phyloP scores from a whole-genome alignment of 2,888 invertebrate species.

The Ophioninae sp. region DNA sequence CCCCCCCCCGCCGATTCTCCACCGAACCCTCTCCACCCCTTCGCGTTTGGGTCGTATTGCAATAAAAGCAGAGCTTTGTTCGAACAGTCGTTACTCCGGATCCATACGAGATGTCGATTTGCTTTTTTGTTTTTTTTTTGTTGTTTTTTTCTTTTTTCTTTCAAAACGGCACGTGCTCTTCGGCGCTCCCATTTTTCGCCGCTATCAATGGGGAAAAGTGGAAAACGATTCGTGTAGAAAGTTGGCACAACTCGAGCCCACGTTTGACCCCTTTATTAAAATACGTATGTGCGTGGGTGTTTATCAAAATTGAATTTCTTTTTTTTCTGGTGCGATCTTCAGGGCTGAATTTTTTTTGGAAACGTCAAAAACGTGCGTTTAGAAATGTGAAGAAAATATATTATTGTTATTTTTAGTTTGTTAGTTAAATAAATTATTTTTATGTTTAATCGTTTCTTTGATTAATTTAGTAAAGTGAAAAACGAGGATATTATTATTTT shows the following conservation, averaged over 20 bases:
- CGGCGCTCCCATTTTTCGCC: slow-evolving; percentile 5
- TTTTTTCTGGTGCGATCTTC: background rate
- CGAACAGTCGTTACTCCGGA: background rate
- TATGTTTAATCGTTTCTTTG: no score
- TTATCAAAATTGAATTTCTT: slow-evolving; percentile 1
- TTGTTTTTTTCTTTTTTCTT: background rate
- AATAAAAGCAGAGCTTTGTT: slow-evolving; percentile 3
- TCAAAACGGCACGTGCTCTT: background rate
- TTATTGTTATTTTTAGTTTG: no score
- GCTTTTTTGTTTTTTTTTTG: background rate
- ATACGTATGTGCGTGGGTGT: slow-evolving; percentile 21
- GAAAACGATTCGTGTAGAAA: slow-evolving; percentile 15
- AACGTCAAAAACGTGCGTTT: no score
- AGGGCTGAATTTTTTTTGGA: no score
- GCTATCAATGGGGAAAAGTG: slow-evolving; percentile 1
- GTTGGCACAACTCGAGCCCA: background rate
- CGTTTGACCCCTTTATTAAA: slow-evolving; percentile 3
- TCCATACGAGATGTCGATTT: background rate
- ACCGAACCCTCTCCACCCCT: background rate
- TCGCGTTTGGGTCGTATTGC: background rate
- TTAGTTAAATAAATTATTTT: no score
- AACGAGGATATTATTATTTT: no score
- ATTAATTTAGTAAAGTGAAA: no score
- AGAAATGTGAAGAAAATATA: no score
- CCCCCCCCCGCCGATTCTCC: no score